Percentiles rank a stretch among this genome's conserved stretches.
These are phyloP conservation scores for Diarsia dahlii DNA, from an alignment of 2,888 invertebrate genomes.

Conservation along the genomic window DNA sequence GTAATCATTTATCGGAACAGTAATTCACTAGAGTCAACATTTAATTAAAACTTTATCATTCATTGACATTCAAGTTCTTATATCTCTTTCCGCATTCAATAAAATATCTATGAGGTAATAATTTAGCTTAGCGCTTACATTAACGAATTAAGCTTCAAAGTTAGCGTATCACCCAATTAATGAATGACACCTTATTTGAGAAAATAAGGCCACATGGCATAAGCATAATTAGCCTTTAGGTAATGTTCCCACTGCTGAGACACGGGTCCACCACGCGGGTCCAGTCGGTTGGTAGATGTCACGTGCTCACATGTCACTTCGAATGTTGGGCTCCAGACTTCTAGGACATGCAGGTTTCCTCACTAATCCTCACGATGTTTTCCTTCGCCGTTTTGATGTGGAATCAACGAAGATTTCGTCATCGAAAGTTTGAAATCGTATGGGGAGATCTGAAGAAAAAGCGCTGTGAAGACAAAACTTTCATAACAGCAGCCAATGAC, in stretches of 20 bases:
- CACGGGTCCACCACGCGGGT: too few relatives aligned
- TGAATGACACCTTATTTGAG: background rate
- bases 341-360: too few relatives aligned
- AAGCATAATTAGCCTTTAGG: too few relatives aligned
- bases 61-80: constrained; percentile 19
- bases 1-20: constrained; percentile 49
- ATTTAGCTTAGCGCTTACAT: background rate
- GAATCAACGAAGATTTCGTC: background rate
- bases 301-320: too few relatives aligned
- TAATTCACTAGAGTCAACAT: constrained; percentile 43
- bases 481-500: background rate
- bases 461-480: background rate
- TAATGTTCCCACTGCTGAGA: too few relatives aligned
- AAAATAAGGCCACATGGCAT: background rate
- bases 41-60: constrained; percentile 49
- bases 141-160: background rate
- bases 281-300: too few relatives aligned
- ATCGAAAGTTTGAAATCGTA: background rate
- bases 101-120: background rate
- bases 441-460: constrained; percentile 6
- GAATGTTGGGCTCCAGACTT: too few relatives aligned
- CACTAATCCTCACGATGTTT: too few relatives aligned
- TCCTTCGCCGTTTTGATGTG: too few relatives aligned
- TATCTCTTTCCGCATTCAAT: background rate
- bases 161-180: background rate